These are phyloP conservation scores for Penaeus japonicus DNA, from an alignment of 1,140 invertebrate species.

Conservation along the genomic window DNA sequence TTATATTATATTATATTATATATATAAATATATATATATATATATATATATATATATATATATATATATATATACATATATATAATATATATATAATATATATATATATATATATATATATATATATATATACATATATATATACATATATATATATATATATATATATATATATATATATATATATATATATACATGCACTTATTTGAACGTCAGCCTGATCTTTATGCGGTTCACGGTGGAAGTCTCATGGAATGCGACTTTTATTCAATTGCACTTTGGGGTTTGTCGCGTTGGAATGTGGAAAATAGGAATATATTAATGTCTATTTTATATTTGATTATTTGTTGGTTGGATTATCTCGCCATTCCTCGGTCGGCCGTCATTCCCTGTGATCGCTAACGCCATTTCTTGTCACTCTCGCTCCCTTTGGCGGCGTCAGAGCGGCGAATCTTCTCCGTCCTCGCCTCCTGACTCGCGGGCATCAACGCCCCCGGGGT, in stretches of 20 bases:
- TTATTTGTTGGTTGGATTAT: no score
- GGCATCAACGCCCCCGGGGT: conserved; percentile 1
- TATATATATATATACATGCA: conserved; percentile 10
- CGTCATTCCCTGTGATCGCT: not conserved
- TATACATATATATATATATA: no score
- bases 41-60: not conserved
- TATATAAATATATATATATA: not conserved
- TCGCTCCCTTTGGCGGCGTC: not conserved
- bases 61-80: not conserved
- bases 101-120: no score
- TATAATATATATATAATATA: no score
- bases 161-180: not conserved
- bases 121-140: no score
- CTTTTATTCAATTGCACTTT: not conserved
- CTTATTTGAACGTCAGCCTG: not conserved
- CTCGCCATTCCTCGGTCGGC: no score
- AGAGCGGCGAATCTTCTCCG: not conserved
- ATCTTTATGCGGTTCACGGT: not conserved
- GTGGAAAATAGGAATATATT: no score
- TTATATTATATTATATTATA: no score
- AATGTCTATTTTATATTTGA: no score
- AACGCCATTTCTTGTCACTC: not conserved
- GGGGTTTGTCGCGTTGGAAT: no score
- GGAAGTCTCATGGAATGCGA: not conserved
- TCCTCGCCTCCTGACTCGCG: not conserved